Conservation (phyloP, 2,888 invertebrate genomes). For the Julus scandinavius region DNA sequence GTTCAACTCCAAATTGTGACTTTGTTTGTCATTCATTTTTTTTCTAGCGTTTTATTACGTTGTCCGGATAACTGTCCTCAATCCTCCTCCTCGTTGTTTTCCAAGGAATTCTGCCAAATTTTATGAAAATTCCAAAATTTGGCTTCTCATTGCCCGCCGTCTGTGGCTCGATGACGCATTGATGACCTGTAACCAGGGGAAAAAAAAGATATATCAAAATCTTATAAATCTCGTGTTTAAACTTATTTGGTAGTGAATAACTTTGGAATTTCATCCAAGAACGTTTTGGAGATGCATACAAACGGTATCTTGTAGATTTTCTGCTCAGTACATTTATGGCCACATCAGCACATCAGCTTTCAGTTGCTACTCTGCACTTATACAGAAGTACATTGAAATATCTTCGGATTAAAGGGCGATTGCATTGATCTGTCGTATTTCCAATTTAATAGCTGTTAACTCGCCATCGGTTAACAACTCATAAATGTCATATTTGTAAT, state of each 20-base stretch:
- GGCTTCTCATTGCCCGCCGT: conserved; percentile 37
- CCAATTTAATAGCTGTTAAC: not conserved
- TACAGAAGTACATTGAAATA: not conserved
- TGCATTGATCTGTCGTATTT: not conserved
- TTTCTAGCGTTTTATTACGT: not conserved
- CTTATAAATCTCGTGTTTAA: too few species aligned
- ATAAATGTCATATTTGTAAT: not conserved
- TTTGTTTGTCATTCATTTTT: conserved; percentile 49
- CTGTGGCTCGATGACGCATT: not conserved
- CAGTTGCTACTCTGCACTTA: too few species aligned
- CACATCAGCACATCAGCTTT: too few species aligned
- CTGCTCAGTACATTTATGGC: too few species aligned
- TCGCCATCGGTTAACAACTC: not conserved
- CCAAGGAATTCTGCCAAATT: conserved; percentile 27
- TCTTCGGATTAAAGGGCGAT: not conserved
- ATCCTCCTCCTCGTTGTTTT: not conserved
- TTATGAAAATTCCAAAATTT: conserved; percentile 37
- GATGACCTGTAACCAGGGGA: not conserved
- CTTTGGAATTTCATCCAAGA: not conserved
- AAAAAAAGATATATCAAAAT: too few species aligned
- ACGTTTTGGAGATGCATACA: not conserved
- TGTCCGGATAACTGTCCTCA: not conserved
- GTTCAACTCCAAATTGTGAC: conserved; percentile 47
- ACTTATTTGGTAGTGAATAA: too few species aligned
- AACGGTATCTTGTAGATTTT: too few species aligned